Percentiles rank a stretch among this genome's conserved stretches.
These are phyloP conservation scores for Holacanthus passer DNA, from an alignment of 2,113 vertebrate genomes.

Conservation along the genomic window DNA sequence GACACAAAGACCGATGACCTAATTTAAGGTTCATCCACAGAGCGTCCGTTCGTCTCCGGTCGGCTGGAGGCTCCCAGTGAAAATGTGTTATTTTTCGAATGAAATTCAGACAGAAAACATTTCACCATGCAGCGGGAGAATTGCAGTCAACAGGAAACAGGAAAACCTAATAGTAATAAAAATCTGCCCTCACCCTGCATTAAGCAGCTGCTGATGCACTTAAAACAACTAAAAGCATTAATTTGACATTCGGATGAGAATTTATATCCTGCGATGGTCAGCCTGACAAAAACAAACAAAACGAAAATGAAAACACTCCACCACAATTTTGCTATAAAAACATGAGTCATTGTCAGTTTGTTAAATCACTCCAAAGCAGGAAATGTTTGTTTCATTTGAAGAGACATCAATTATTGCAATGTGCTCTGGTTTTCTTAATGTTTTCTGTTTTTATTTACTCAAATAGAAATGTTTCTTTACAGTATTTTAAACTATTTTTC, in stretches of 20 bases:
- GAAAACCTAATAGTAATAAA: not conserved
- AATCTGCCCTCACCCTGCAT: not conserved
- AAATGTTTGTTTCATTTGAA: not conserved
- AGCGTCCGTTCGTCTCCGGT: not conserved
- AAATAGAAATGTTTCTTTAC: not conserved
- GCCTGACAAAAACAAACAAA: not conserved
- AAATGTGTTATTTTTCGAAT: not conserved
- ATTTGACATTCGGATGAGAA: not conserved
- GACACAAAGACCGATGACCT: conserved; percentile 60
- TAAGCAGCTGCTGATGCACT: not conserved
- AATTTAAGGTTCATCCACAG: not conserved
- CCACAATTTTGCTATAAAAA: not conserved
- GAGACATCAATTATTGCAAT: not conserved
- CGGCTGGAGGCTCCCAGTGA: not conserved
- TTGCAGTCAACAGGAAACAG: not conserved
- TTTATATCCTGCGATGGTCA: not conserved
- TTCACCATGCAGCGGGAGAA: not conserved
- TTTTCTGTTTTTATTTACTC: not conserved
- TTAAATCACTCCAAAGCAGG: not conserved
- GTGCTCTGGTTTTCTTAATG: not conserved
- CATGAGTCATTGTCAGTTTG: not conserved
- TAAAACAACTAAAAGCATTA: not conserved
- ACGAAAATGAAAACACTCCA: not conserved
- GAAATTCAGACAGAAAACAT: not conserved
- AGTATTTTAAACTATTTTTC: not conserved